Evolutionary conservation across 2,888 invertebrate genomes (phyloP).

Genomic region (Acrobasis consociella): DNA sequence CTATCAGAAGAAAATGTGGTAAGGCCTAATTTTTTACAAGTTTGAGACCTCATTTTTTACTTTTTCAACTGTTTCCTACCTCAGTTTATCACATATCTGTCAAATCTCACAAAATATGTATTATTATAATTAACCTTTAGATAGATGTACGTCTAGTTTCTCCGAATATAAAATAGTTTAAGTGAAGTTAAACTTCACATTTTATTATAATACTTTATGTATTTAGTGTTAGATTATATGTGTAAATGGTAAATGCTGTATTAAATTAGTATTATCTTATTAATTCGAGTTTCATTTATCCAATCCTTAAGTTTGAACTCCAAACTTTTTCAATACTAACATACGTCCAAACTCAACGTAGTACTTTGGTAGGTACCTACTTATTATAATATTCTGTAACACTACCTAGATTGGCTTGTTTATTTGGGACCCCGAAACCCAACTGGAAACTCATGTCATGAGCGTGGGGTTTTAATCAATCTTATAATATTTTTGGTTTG

Average conservation of each 20-base stretch:
- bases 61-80: constrained; percentile 43
- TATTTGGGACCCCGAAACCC: too few relatives aligned
- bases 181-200: constrained; percentile 71
- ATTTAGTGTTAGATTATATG: constrained; percentile 57
- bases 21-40: constrained; percentile 53
- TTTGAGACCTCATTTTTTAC: constrained; percentile 22
- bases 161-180: constrained; percentile 44
- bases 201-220: constrained; percentile 45
- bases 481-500: too few relatives aligned
- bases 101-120: constrained; percentile 35
- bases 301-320: too few relatives aligned
- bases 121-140: constrained; percentile 42
- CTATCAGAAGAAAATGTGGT: constrained; percentile 36
- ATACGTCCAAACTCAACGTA: not conserved
- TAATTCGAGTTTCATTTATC: constrained; percentile 49
- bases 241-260: constrained; percentile 75
- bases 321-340: too few relatives aligned
- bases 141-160: constrained; percentile 45
- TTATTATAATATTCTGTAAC: too few relatives aligned
- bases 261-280: constrained; percentile 73
- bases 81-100: constrained; percentile 61
- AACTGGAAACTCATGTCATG: too few relatives aligned
- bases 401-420: too few relatives aligned
- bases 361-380: too few relatives aligned
- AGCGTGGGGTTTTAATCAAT: too few relatives aligned